Evolutionary conservation across 2,888 invertebrate species (phyloP), one percentile per base, ranked within the genome.

Genomic region (Clanis bilineata): DNA sequence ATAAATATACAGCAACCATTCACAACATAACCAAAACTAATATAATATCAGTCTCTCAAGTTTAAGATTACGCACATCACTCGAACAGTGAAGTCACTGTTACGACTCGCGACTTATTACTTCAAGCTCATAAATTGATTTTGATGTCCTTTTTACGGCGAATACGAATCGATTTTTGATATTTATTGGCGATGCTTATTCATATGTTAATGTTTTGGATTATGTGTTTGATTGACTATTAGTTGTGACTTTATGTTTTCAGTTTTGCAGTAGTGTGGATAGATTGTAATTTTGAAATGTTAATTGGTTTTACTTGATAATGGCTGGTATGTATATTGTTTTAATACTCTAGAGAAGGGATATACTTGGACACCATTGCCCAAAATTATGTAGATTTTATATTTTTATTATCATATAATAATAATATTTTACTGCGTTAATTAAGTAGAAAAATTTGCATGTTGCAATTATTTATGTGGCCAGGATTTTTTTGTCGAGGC

Each of bases 201-300:
- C 85, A 88, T 86, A 88, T 90, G 89, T 78, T 84, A 89, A 90
- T 90, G 68, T 74, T 64, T 75, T 76, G 78, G 73, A 85, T 86
- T 80, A 79, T 76, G 71, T 76, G 65, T 57, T 61, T 72, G 70
- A 72, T 69, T 68, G 65, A 69, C 67, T 69, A 70, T 77, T 72
- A 71, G 69, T 57, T 45, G 23, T 45, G 1, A 15, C n/a, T 23
- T 23, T 45, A 51, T 54, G 43, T 57, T 18, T 18, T 22, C 15
- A 36, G 25, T 43, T 21, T 7, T 10, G 28, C 28, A 18, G 18
- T 51, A 12, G 45, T 12, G 23, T 45, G 10, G 18, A 25, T 6
- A 7, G 32, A 51, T 36, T 12, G 9, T 12, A 36, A 12, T 10
- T 9, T 36, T 12, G 1, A 36, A 12, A 32, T 9, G 32, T 7